Evolutionary conservation across 1,140 invertebrate species (phyloP), one percentile per base, ranked within the genome.

Genomic region (Pentalonia nigronervosa): DNA sequence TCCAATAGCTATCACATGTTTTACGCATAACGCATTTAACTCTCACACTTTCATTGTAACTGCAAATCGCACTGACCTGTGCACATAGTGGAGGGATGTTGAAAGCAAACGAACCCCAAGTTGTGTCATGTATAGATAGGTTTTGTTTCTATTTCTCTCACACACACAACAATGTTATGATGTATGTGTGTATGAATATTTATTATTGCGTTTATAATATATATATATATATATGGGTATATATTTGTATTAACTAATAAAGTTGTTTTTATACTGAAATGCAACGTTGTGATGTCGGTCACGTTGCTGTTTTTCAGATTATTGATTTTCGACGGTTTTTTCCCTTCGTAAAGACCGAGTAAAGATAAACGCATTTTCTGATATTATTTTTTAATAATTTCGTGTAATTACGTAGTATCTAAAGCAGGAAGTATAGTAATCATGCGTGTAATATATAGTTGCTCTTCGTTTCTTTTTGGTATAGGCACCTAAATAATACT

Each of bases 321-420:
- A 89, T 89, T 53, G 87, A 53, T 89, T 89, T 89, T 89, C 48
- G n/a, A 53, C 30, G 7, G 48, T 45, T 53, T 89, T 48, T 88
- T 89, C 23, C 17, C 21, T 20, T 34, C 17, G 14, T 36, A 20
- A 20, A 89, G 30, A 50, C 30, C 7, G 25, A 36, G 14, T 17
- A 34, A n/a, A 50, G n/a, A 88, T 21, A 50, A 88, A n/a, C 14
- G 86, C 34, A 36, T 89, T 45, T 84, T 25, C n/a, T 8, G 11
- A 50, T 88, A 50, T n/a, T 86, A 50, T 50, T 50, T 53, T 21
- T 21, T 50, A 53, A 53, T 53, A 53, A 53, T 53, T 53, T 53
- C 50, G 21, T 21, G 50, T 2, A 23, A 53, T 53, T 53, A 53
- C 50, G 50, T 21, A 23, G 21, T 53, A 53, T 53, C 50, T 81